Percentiles rank a stretch among this genome's conserved stretches.
Conservation (phyloP, 1,140 invertebrate species). For the Zaprionus gabonicus region DNA sequence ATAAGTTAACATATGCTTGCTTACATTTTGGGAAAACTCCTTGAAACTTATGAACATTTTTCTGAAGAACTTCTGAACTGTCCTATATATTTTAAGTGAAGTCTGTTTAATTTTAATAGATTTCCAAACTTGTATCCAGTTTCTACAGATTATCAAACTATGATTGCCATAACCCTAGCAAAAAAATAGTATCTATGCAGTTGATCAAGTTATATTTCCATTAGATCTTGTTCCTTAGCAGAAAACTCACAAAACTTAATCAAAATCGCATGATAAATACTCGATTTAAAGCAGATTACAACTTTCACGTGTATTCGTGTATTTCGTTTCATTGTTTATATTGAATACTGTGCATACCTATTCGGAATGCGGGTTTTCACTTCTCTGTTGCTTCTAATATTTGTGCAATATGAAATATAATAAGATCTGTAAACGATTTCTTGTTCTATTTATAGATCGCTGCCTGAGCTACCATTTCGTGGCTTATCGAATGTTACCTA, state of each 20-base stretch:
- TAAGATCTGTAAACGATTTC: conserved; percentile 40
- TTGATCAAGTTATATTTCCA: not conserved
- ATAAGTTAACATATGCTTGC: not conserved
- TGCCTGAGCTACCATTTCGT: conserved; percentile 89
- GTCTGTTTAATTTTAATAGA: no score
- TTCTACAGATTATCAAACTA: no score
- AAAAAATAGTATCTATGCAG: not conserved
- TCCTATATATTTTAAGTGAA: no score
- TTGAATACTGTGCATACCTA: not conserved
- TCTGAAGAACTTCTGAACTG: not conserved
- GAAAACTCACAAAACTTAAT: not conserved
- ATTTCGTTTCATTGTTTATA: not conserved
- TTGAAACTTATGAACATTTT: not conserved
- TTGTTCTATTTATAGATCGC: conserved; percentile 85
- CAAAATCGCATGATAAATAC: conserved; percentile 2
- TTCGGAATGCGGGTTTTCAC: not conserved
- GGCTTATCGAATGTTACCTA: conserved; percentile 89
- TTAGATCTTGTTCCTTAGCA: not conserved
- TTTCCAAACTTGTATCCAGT: no score
- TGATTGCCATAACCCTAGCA: not conserved
- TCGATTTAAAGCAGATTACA: not conserved
- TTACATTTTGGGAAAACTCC: not conserved
- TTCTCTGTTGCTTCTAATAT: conserved; percentile 17
- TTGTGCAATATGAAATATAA: conserved; percentile 12
- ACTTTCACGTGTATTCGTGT: not conserved